Evolutionary conservation across 2,113 vertebrate genomes (phyloP).

Genomic region (Dipodomys spectabilis): DNA sequence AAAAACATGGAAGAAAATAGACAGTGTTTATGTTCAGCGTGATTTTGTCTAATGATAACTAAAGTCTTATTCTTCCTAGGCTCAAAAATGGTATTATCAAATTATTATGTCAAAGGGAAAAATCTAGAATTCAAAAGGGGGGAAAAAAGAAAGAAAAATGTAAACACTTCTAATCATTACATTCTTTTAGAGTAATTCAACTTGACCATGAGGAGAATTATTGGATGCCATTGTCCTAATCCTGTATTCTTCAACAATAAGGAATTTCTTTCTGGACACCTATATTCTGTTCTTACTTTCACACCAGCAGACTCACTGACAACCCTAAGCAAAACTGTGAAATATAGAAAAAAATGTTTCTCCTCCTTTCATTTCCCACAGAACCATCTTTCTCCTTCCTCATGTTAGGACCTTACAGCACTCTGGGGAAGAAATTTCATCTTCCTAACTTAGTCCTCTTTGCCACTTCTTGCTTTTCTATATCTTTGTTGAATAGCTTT

Average conservation of each 20-base stretch:
- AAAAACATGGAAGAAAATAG: slow-evolving; percentile 84
- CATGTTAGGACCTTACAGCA: background rate
- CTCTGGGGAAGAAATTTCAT: too few species aligned
- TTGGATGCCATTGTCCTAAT: slow-evolving; percentile 52
- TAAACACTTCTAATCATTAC: slow-evolving; percentile 47
- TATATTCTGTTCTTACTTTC: background rate
- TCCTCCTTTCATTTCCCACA: slow-evolving; percentile 8
- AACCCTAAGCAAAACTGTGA: slow-evolving; percentile 20
- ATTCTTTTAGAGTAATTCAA: slow-evolving; percentile 65
- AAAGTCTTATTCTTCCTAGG: slow-evolving; percentile 82
- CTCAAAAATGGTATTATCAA: slow-evolving; percentile 78
- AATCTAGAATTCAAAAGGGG: background rate
- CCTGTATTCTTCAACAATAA: background rate
- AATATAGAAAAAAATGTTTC: background rate
- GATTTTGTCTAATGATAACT: slow-evolving; percentile 85
- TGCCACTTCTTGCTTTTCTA: background rate
- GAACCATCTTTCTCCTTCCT: background rate
- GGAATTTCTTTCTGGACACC: background rate
- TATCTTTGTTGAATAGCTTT: background rate
- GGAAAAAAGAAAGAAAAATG: background rate
- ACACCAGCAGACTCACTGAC: background rate
- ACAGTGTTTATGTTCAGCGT: slow-evolving; percentile 88
- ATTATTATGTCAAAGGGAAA: slow-evolving; percentile 82
- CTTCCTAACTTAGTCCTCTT: background rate
- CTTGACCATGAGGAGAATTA: slow-evolving; percentile 52